Percentiles rank a stretch among this genome's conserved stretches.
phyloP scores from a whole-genome alignment of 2,888 invertebrate species.

The Drosophila pseudotakahashii region DNA sequence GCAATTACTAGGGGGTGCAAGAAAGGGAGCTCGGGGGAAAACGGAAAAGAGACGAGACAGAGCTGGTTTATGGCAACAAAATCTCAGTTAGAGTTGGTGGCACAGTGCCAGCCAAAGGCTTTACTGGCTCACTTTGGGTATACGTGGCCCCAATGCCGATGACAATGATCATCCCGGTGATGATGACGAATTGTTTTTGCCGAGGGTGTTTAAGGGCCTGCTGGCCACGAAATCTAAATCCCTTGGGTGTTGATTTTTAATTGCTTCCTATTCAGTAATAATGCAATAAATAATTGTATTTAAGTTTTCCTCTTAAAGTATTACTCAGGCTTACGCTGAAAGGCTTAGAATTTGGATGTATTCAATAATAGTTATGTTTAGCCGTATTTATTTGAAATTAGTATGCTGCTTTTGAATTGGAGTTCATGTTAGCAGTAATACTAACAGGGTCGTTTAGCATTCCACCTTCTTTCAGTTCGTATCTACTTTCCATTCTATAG shows the following conservation, averaged over 20 bases:
- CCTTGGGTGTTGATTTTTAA: background rate
- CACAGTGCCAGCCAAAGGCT: conserved; percentile 64
- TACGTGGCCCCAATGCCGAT: conserved; percentile 57
- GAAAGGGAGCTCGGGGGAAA: background rate
- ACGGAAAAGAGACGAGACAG: conserved; percentile 34
- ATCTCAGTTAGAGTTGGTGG: conserved; percentile 74
- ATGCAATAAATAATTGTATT: background rate
- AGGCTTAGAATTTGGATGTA: no score
- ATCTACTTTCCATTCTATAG: no score
- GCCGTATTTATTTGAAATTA: no score
- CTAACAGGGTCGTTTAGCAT: no score
- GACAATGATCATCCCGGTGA: conserved; percentile 43
- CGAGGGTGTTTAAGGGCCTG: conserved; percentile 22
- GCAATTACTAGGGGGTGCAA: conserved; percentile 45
- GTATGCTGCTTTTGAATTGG: no score
- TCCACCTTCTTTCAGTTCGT: no score
- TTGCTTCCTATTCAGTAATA: background rate
- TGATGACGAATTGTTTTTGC: conserved; percentile 8
- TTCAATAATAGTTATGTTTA: no score
- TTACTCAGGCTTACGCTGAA: no score
- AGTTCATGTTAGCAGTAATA: no score
- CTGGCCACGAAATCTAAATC: background rate
- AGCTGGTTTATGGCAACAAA: conserved; percentile 72
- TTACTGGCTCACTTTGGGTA: conserved; percentile 58
- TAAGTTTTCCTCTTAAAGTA: no score